Percentiles rank a stretch among this genome's conserved stretches.
Conservation (phyloP, 2,113 vertebrate genomes). For the Brachypodius melanocephalos region DNA sequence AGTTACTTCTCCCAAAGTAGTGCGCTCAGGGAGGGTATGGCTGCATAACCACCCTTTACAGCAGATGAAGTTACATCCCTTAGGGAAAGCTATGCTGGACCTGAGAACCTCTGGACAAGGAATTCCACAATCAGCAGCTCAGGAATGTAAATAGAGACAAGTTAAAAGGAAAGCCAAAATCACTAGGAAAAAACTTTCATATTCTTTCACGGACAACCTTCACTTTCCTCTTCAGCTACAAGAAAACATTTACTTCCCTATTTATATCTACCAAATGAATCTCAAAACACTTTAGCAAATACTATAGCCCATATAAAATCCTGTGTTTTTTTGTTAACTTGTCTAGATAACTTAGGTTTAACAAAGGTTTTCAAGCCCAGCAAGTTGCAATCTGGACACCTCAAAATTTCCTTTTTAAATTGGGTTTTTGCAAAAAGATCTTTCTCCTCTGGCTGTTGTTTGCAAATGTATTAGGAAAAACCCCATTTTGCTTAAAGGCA, state of each 20-base stretch:
- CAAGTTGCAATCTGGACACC: not conserved
- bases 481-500: not conserved
- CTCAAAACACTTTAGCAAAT: not conserved
- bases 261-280: not conserved
- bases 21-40: not conserved
- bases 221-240: not conserved
- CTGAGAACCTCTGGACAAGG: constrained; percentile 21
- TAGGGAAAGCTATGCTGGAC: constrained; percentile 37
- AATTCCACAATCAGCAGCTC: constrained; percentile 34
- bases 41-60: not conserved
- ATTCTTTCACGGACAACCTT: not conserved
- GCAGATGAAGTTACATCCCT: constrained; percentile 57
- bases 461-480: not conserved
- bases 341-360: not conserved
- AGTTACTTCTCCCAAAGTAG: not conserved
- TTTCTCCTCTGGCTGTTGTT: not conserved
- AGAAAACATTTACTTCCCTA: not conserved
- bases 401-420: not conserved
- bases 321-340: not conserved
- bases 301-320: not conserved
- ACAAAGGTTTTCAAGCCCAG: not conserved
- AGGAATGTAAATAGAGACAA: constrained; percentile 57
- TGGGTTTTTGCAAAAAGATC: not conserved
- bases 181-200: not conserved
- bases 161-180: constrained; percentile 36